These are phyloP conservation scores for Sprattus sprattus DNA, from an alignment of 2,113 vertebrate genomes.

Conservation along the genomic window DNA sequence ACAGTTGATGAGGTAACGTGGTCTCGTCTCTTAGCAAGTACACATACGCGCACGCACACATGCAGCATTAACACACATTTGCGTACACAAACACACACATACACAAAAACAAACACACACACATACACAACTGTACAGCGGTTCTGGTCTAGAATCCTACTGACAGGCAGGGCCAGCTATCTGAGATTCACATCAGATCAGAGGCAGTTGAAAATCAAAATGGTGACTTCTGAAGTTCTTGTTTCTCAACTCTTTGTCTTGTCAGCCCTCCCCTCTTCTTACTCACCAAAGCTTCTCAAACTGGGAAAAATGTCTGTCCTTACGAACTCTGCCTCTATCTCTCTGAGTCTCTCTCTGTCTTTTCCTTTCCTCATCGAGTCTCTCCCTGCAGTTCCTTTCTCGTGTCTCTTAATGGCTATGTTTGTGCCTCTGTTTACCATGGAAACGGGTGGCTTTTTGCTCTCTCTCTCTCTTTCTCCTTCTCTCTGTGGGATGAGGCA, in stretches of 20 bases:
- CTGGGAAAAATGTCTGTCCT: not conserved
- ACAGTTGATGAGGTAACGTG: constrained; percentile 63
- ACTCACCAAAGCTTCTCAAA: not conserved
- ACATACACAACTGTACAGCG: not conserved
- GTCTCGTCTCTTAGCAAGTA: not conserved
- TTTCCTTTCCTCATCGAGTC: not conserved
- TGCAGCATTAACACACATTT: not conserved
- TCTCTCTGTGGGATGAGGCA: not conserved
- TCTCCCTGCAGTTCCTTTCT: not conserved
- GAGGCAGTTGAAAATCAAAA: not conserved
- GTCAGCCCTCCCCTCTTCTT: not conserved
- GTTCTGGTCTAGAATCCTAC: not conserved
- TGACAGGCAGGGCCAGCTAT: not conserved
- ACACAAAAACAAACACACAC: not conserved
- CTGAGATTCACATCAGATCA: not conserved
- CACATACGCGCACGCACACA: not conserved
- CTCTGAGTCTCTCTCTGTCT: not conserved
- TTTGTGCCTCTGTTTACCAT: not conserved
- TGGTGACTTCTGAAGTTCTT: not conserved
- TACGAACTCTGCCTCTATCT: not conserved
- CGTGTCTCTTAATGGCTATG: not conserved
- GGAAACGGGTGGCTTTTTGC: not conserved
- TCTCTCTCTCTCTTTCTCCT: not conserved
- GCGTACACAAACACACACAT: not conserved
- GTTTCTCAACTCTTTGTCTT: not conserved